Evolutionary conservation across 2,888 invertebrate species (phyloP), one percentile per base, ranked within the genome.

Genomic region (Drosophila emarginata): DNA sequence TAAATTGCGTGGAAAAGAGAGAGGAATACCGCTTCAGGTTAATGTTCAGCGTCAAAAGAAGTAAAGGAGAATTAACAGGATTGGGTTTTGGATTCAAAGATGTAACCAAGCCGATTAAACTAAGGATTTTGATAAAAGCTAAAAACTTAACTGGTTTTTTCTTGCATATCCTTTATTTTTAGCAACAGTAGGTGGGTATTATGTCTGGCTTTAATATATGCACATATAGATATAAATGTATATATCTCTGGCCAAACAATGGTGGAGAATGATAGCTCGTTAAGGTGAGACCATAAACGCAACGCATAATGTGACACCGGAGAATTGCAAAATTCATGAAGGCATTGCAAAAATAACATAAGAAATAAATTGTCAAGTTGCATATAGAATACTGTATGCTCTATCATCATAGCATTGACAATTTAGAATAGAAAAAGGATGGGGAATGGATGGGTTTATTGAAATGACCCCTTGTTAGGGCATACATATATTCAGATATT

Each of bases 321-420:
- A 79, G 78, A 78, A 72, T 78, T 80, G 76, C 64, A 72, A 76
- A 76, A 76, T 76, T 72, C 72, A 71, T 73, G 72, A 69, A 66
- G 67, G 69, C 64, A 61, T 53, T 62, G 74, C 53, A 39, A 59
- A 36, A 45, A 32, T 32, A 32, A 32, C 32, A 32, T 32, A 32
- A 9, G 32, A 32, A 15, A 67, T 45, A 51, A 45, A 73, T 36
- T 50, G 36, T 15, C 5, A 4, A 54, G 3, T 5, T 11, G 0
- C 0, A 2, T n/a, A n/a, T 4, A 21, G 57, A 72, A 58, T 15
- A 0, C 11, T 45, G 45, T 12, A 18, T 71, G 23, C 73, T 21
- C 65, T 65, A 9, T 3, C 12, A 45, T 12, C 7, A 18, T 7
- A 7, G 14, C 32, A 9, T 32, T 32, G 32, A 32, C 32, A 32